Evolutionary conservation across 2,888 invertebrate genomes (phyloP).

Genomic region (Tyria jacobaeae): DNA sequence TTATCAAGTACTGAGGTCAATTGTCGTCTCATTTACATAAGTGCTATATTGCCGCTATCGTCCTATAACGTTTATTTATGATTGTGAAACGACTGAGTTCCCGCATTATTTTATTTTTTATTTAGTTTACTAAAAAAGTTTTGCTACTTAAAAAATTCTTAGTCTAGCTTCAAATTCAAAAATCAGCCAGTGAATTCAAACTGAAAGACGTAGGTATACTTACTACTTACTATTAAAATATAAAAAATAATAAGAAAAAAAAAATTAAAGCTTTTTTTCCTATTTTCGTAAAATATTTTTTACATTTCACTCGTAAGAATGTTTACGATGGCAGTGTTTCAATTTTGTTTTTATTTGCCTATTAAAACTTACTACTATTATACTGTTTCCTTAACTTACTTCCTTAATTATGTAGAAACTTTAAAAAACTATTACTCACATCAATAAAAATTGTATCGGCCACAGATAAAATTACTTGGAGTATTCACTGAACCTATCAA

Average conservation of each 20-base stretch:
- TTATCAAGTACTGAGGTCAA: slow-evolving; percentile 75
- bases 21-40: slow-evolving; percentile 68
- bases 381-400: slow-evolving; percentile 16
- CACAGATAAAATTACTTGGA: slow-evolving; percentile 1
- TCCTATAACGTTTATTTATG: slow-evolving; percentile 18
- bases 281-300: neutral
- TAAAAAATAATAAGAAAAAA: too few relatives aligned
- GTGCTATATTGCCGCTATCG: slow-evolving; percentile 50
- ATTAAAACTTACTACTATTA: slow-evolving; percentile 3
- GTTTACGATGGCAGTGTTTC: slow-evolving; percentile 1
- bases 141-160: neutral
- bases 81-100: slow-evolving; percentile 9
- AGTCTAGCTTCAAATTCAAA: neutral
- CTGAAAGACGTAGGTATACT: too few relatives aligned
- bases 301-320: neutral
- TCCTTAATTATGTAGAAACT: slow-evolving; percentile 10
- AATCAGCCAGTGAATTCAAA: neutral
- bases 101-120: neutral
- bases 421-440: slow-evolving; percentile 25
- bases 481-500: slow-evolving; percentile 20
- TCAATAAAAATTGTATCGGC: neutral
- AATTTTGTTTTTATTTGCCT: neutral
- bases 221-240: too few relatives aligned
- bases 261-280: too few relatives aligned
- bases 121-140: neutral